Conservation (phyloP, 2,888 invertebrate genomes). For the Barypeithes pellucidus region DNA sequence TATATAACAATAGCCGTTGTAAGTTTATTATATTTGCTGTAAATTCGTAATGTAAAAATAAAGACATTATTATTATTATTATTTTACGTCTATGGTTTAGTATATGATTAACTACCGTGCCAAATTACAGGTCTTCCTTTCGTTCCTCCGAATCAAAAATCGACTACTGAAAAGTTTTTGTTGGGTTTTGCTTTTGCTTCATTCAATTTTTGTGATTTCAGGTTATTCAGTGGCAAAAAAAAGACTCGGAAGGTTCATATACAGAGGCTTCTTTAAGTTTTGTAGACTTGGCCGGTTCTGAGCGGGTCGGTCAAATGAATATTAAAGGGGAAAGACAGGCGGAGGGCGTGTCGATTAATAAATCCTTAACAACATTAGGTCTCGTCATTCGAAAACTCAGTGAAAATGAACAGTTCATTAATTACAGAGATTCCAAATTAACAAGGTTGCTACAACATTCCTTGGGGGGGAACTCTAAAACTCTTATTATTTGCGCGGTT, state of each 20-base stretch:
- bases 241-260: conserved; percentile 72
- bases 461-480: conserved; percentile 90
- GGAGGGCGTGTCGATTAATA: conserved; percentile 89
- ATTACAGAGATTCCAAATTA: conserved; percentile 84
- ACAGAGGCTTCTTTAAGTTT: conserved; percentile 86
- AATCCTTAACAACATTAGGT: conserved; percentile 82
- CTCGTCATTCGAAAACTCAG: conserved; percentile 88
- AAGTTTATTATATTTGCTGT: no score
- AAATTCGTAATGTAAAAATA: no score
- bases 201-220: conserved; percentile 40
- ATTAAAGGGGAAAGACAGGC: conserved; percentile 84
- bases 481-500: conserved; percentile 89
- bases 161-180: not conserved
- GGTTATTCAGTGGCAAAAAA: conserved; percentile 67
- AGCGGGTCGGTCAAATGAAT: conserved; percentile 86
- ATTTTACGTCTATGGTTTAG: no score
- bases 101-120: no score
- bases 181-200: not conserved
- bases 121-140: not conserved
- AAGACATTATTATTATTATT: no score
- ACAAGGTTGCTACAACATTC: conserved; percentile 89
- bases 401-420: conserved; percentile 72
- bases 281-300: conserved; percentile 94
- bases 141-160: not conserved
- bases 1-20: no score